Percentiles rank a stretch among this genome's conserved stretches.
phyloP scores from a whole-genome alignment of 2,797 vertebrate species.

The Enteromius treurensis region DNA sequence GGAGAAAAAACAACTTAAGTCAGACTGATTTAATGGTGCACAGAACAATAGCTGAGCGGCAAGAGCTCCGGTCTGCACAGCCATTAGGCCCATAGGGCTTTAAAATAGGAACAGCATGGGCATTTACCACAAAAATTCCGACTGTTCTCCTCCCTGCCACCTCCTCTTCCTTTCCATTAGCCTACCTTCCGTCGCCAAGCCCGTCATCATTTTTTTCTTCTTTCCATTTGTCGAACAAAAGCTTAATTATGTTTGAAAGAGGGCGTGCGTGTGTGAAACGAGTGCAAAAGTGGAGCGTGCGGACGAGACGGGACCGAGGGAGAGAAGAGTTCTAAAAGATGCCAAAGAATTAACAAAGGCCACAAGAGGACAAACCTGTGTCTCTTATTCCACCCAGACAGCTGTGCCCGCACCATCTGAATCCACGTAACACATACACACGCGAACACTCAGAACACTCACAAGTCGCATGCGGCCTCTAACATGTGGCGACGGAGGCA shows the following conservation, averaged over 20 bases:
- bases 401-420: conserved; percentile 30
- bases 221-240: conserved; percentile 57
- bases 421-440: conserved; percentile 4
- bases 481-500: conserved; percentile 37
- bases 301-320: background rate
- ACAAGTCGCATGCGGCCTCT: conserved; percentile 12
- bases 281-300: background rate
- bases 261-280: conserved; percentile 32
- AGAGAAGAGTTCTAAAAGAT: conserved; percentile 60
- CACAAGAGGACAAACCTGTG: conserved; percentile 47
- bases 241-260: conserved; percentile 59
- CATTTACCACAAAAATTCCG: conserved; percentile 45
- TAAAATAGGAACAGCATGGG: conserved; percentile 48
- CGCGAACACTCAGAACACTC: background rate
- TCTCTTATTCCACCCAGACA: conserved; percentile 52
- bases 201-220: conserved; percentile 39
- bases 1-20: conserved; percentile 3
- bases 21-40: conserved; percentile 6
- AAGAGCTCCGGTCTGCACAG: background rate
- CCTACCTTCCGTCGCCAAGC: conserved; percentile 40
- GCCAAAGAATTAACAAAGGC: conserved; percentile 41
- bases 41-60: conserved; percentile 8
- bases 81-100: conserved; percentile 28
- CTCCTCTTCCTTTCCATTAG: conserved; percentile 48
- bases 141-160: conserved; percentile 33